Evolutionary conservation across 2,113 vertebrate species (phyloP).

Genomic region (Amphiprion ocellaris): DNA sequence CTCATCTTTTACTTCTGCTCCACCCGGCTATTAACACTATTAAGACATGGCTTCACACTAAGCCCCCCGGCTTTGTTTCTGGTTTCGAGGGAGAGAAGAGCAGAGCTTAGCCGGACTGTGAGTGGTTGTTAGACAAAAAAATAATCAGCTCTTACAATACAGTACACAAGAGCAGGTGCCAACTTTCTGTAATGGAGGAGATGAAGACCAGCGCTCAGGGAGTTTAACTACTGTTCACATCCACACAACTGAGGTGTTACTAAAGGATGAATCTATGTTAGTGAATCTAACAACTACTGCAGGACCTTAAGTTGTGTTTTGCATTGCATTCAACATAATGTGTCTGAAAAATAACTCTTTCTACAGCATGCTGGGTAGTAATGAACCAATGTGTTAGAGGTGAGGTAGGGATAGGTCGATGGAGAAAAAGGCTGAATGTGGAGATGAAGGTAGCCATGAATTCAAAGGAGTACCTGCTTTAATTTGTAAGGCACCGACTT

Average conservation of each 20-base stretch:
- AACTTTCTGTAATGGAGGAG: constrained; percentile 50
- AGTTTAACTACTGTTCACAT: constrained; percentile 37
- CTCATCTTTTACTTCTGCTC: constrained; percentile 22
- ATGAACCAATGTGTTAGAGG: constrained; percentile 28
- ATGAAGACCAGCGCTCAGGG: constrained; percentile 37
- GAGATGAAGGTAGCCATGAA: constrained; percentile 51
- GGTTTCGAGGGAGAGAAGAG: constrained; percentile 57
- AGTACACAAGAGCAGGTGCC: constrained; percentile 58
- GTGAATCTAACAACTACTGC: constrained; percentile 49
- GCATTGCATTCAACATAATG: constrained; percentile 15
- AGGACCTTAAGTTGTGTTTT: constrained; percentile 11
- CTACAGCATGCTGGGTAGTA: constrained; percentile 67
- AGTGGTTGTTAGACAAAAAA: constrained; percentile 60
- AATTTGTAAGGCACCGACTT: constrained; percentile 88
- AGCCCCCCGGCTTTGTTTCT: constrained; percentile 69
- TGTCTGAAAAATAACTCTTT: constrained; percentile 15
- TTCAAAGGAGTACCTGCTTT: constrained; percentile 89
- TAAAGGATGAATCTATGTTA: constrained; percentile 48
- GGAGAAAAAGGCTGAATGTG: constrained; percentile 12
- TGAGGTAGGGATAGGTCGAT: constrained; percentile 22
- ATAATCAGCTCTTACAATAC: constrained; percentile 54
- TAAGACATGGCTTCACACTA: constrained; percentile 68
- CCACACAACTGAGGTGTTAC: neutral
- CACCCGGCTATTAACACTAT: constrained; percentile 61
- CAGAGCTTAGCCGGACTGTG: constrained; percentile 61